Evolutionary conservation across 2,113 vertebrate species (phyloP), one percentile per base, ranked within the genome.

Genomic region (Triplophysa rosa): DNA sequence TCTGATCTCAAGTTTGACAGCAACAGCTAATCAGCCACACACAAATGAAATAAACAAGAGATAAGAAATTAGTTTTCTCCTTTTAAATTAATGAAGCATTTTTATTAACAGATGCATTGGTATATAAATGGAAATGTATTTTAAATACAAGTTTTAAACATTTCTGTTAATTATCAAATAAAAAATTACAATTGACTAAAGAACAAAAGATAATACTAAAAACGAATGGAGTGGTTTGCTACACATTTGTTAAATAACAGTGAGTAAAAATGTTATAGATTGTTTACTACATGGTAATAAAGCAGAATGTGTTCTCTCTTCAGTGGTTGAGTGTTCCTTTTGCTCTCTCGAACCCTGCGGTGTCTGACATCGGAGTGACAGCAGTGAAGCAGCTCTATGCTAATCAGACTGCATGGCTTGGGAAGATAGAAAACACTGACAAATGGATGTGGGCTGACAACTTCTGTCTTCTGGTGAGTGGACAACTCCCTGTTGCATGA

Each of bases 281-380:
- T n/a, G 37, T 64, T 12, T 33, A 33, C 67, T 26, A 67, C 21
- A 17, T 56, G 13, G 23, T 67, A 68, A 74, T 42, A 59, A 24
- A 73, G 49, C 8, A 23, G 10, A 63, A 42, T 65, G 14, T 68
- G 59, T 71, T 33, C 23, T 42, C 6, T 69, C 19, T 62, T n/a
- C 90, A 99, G 98, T 99, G 98, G 97, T 92, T 99, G 91, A 98
- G 97, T 0, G 95, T 99, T 37, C 98, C 98, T 9, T 98, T 98
- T 67, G 98, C 98, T 0, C 85, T 99, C 91, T 93, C 89, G 77
- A 95, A 99, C 85, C 92, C 94, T 63, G 97, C 96, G 49, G 98
- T 99, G 82, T 89, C 94, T 4, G 95, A 98, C 92, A 99, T 99
- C 61, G 92, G 93, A 7, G 87, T 96, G 73, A 98, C 96, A 0